phyloP scores from a whole-genome alignment of 2,797 vertebrate species.

The Danio kyathit region DNA sequence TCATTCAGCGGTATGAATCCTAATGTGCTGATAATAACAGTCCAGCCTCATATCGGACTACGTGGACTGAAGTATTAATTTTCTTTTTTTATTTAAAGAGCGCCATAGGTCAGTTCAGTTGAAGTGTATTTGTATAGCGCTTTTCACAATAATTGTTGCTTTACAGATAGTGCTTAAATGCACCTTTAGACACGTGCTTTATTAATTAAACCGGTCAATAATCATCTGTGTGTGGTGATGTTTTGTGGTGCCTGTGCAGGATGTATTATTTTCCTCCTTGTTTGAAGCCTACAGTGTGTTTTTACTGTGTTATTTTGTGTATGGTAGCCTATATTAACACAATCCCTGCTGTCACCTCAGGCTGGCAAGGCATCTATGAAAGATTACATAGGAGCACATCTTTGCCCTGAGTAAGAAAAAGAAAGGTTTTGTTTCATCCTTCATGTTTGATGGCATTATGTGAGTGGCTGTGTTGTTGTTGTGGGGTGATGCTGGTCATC shows the following conservation, averaged over 20 bases:
- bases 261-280: neutral
- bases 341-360: slow-evolving; percentile 78
- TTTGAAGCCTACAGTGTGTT: slow-evolving; percentile 17
- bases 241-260: neutral
- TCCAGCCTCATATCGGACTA: no score
- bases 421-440: slow-evolving; percentile 64
- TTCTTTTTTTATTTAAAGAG: no score
- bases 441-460: slow-evolving; percentile 67
- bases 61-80: no score
- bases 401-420: slow-evolving; percentile 77
- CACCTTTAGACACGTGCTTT: neutral
- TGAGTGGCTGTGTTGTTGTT: slow-evolving; percentile 89
- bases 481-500: slow-evolving; percentile 84
- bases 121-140: no score
- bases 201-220: neutral
- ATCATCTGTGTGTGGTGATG: neutral
- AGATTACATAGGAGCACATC: slow-evolving; percentile 79
- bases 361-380: slow-evolving; percentile 77
- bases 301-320: neutral
- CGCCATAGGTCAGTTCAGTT: no score
- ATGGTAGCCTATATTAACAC: slow-evolving; percentile 54
- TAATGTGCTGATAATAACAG: neutral
- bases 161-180: no score
- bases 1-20: neutral
- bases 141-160: no score